Percentiles rank a stretch among this genome's conserved stretches.
phyloP scores from a whole-genome alignment of 1,140 invertebrate genomes.

The Apis florea region DNA sequence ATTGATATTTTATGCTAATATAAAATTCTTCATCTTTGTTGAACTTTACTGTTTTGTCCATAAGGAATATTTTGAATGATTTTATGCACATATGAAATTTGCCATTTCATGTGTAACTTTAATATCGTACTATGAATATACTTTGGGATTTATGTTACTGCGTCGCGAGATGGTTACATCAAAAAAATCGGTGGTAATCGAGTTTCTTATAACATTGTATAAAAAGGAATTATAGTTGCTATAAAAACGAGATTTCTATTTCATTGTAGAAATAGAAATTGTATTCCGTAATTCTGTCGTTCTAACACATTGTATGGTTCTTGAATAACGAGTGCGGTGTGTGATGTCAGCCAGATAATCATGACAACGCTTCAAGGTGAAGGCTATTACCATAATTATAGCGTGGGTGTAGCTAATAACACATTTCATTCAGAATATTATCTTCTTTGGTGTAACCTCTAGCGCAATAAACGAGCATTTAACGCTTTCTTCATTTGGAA shows the following conservation, averaged over 20 bases:
- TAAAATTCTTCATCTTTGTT: no score
- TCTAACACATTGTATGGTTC: conserved; percentile 9
- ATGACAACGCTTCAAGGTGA: conserved; percentile 47
- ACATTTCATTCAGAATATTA: conserved; percentile 45
- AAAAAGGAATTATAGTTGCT: not conserved
- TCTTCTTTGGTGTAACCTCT: not conserved
- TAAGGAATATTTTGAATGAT: no score
- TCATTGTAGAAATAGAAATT: not conserved
- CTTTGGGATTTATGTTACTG: no score
- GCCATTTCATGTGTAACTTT: no score
- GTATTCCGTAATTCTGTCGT: not conserved
- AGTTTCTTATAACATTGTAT: not conserved
- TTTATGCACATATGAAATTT: no score
- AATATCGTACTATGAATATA: no score
- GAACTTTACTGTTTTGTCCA: no score
- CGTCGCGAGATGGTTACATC: no score
- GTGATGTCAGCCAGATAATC: conserved; percentile 36
- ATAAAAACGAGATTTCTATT: not conserved
- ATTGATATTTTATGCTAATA: no score
- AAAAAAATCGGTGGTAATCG: not conserved
- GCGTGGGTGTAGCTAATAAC: conserved; percentile 45
- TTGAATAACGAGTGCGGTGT: conserved; percentile 40
- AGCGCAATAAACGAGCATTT: not conserved
- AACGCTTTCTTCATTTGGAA: conserved; percentile 13
- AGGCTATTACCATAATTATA: conserved; percentile 41